Conservation (phyloP, 2,113 vertebrate species). For the Neodon shergylaensis region DNA sequence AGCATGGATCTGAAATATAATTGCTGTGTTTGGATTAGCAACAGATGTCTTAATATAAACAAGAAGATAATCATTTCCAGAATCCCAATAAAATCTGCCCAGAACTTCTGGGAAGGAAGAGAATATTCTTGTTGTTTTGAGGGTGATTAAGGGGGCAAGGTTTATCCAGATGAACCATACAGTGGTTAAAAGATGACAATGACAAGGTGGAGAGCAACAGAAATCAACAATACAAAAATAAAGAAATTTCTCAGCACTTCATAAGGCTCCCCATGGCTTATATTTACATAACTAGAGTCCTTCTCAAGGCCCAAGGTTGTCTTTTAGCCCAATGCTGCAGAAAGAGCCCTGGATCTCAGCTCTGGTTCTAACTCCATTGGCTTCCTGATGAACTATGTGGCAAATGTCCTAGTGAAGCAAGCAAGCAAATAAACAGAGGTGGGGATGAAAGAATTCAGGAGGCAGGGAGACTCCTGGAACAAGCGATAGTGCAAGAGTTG, state of each 20-base stretch:
- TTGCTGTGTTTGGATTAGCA: background rate
- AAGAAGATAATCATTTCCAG: constrained; percentile 43
- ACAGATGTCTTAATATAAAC: background rate
- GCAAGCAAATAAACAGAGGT: background rate
- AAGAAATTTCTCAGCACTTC: background rate
- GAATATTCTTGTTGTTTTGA: background rate
- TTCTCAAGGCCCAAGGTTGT: background rate
- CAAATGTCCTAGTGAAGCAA: background rate
- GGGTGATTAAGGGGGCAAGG: background rate
- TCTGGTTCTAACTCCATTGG: background rate
- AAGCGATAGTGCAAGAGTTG: background rate
- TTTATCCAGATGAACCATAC: background rate
- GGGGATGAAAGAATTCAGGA: background rate
- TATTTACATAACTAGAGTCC: background rate
- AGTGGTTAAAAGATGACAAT: background rate
- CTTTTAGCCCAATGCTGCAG: background rate
- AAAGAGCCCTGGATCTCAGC: background rate
- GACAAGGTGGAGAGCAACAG: background rate
- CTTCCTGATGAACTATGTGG: background rate
- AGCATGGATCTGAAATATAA: background rate
- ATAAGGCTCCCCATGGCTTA: background rate
- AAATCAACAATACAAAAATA: background rate
- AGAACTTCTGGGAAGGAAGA: background rate
- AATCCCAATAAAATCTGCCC: background rate
- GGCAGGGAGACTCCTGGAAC: background rate